phyloP scores from a whole-genome alignment of 53 echinoderm and acorn worm species.

The Crossaster papposus region DNA sequence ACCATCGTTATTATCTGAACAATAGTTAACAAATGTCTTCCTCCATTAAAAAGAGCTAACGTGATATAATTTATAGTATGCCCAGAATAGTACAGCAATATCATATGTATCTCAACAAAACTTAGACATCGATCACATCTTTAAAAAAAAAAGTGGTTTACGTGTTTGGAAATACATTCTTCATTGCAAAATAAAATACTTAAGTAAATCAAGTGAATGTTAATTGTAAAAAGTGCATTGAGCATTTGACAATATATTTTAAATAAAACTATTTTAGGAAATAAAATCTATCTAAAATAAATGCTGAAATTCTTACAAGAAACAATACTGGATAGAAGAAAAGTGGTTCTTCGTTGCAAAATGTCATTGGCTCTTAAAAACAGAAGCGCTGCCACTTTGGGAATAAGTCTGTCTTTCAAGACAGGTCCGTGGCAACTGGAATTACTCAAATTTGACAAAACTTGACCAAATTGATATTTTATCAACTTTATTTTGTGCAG shows the following conservation, averaged over 20 bases:
- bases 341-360: neutral
- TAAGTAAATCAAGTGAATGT: neutral
- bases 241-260: neutral
- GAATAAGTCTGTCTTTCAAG: neutral
- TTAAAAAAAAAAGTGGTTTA: too few species aligned
- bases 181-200: too few species aligned
- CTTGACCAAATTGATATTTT: neutral
- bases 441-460: neutral
- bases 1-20: too few species aligned
- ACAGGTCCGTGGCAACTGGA: neutral
- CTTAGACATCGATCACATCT: too few species aligned
- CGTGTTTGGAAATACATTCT: too few species aligned
- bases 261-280: neutral
- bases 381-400: neutral
- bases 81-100: too few species aligned
- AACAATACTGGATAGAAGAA: neutral
- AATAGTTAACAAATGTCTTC: too few species aligned
- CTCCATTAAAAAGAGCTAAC: too few species aligned
- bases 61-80: too few species aligned
- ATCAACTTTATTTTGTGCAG: neutral
- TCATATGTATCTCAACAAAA: too few species aligned
- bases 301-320: neutral
- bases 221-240: neutral
- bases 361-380: neutral
- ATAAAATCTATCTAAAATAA: neutral